Conservation (phyloP, 2,888 invertebrate genomes). For the Agrotis exclamationis region DNA sequence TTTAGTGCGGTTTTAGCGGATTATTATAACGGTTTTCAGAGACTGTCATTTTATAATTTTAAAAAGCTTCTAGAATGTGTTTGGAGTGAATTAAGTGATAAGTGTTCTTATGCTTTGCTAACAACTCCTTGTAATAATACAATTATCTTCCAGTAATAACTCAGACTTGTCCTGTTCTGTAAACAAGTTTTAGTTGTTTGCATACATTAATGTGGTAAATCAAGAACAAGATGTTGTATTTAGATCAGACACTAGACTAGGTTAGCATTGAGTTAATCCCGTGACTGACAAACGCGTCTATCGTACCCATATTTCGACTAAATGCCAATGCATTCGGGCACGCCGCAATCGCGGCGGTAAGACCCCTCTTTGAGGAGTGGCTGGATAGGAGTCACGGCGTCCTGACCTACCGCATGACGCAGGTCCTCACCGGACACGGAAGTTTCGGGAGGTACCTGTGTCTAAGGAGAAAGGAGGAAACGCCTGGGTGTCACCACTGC, state of each 20-base stretch:
- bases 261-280: slow-evolving; percentile 32
- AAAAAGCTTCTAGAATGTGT: slow-evolving; percentile 3
- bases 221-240: slow-evolving; percentile 30
- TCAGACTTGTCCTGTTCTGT: slow-evolving; percentile 32
- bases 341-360: no score
- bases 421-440: no score
- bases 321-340: slow-evolving; percentile 19
- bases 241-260: slow-evolving; percentile 25
- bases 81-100: neutral
- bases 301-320: slow-evolving; percentile 34
- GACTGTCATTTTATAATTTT: neutral
- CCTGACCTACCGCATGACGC: no score
- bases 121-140: slow-evolving; percentile 17
- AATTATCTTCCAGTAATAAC: slow-evolving; percentile 28
- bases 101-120: neutral
- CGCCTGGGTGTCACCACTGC: no score
- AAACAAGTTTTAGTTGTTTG: slow-evolving; percentile 43
- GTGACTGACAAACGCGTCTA: slow-evolving; percentile 11
- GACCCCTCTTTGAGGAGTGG: no score
- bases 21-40: slow-evolving; percentile 8
- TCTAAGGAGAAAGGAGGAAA: no score
- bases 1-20: slow-evolving; percentile 13
- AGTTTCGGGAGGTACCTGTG: no score
- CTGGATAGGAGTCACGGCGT: no score
- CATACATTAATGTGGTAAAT: slow-evolving; percentile 30